Evolutionary conservation across 2,888 invertebrate species (phyloP).

Genomic region (Dryomyza anilis): DNA sequence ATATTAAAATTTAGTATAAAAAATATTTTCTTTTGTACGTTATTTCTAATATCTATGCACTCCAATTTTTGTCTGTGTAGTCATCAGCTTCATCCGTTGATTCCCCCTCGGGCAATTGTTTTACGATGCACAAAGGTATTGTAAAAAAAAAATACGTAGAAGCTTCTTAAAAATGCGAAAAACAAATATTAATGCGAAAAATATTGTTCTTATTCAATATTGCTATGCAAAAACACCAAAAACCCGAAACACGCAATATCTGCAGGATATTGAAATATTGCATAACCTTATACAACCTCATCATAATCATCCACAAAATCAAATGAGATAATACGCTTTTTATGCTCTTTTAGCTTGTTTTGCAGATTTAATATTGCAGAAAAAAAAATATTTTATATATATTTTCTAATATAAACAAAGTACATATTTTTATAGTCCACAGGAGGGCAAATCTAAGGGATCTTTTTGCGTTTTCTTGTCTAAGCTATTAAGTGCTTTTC

Average conservation of each 20-base stretch:
- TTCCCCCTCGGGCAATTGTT: conserved; percentile 51
- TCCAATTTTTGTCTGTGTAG: no score
- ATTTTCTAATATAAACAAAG: not conserved
- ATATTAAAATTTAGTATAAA: no score
- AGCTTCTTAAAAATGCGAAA: conserved; percentile 20
- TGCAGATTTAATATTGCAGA: conserved; percentile 30
- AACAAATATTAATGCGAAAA: conserved; percentile 39
- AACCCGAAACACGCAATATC: conserved; percentile 50
- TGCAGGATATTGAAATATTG: conserved; percentile 58
- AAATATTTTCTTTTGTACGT: no score
- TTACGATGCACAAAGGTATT: conserved; percentile 61
- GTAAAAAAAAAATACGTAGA: conserved; percentile 44
- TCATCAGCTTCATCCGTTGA: no score
- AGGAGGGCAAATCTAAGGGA: not conserved
- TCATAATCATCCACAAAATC: no score
- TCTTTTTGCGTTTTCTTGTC: not conserved
- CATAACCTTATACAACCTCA: conserved; percentile 32
- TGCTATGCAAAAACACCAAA: conserved; percentile 34
- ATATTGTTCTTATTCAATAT: conserved; percentile 50
- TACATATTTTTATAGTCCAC: conserved; percentile 1
- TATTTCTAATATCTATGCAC: no score
- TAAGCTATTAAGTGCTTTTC: conserved; percentile 47
- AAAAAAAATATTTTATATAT: no score
- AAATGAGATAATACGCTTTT: conserved; percentile 56
- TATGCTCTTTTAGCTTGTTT: conserved; percentile 6